Percentiles rank a stretch among this genome's conserved stretches.
phyloP scores from a whole-genome alignment of 2,113 vertebrate species.

The Hemiscyllium ocellatum region DNA sequence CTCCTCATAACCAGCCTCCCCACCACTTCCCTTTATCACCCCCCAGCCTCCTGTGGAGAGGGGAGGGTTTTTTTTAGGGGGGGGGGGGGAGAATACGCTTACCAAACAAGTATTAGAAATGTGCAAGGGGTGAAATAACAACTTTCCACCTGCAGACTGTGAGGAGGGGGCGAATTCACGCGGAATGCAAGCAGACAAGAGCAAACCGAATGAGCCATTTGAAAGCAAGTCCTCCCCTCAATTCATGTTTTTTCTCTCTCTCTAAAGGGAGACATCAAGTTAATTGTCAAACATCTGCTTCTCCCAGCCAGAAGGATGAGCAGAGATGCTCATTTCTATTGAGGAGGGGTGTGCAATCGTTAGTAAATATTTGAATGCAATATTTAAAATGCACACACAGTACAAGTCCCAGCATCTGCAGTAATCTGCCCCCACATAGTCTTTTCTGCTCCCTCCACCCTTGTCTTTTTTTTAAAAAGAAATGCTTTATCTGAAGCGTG shows the following conservation, averaged over 20 bases:
- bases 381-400: no score
- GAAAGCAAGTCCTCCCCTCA: background rate
- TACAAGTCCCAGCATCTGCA: no score
- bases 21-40: no score
- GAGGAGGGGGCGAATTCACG: background rate
- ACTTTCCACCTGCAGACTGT: background rate
- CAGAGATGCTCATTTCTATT: background rate
- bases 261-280: background rate
- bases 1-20: no score
- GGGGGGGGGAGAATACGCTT: background rate
- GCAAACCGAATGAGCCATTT: background rate
- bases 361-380: background rate
- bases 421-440: no score
- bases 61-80: no score
- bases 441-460: no score
- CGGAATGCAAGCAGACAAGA: background rate
- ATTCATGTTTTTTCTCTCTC: background rate
- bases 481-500: background rate
- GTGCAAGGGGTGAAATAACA: background rate
- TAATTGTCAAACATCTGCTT: background rate
- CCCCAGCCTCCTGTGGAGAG: no score
- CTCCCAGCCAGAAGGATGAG: no score
- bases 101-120: background rate
- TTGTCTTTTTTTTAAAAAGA: no score
- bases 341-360: no score